Evolutionary conservation across 2,797 vertebrate genomes (phyloP).

Genomic region (Lycodopsis pacificus): DNA sequence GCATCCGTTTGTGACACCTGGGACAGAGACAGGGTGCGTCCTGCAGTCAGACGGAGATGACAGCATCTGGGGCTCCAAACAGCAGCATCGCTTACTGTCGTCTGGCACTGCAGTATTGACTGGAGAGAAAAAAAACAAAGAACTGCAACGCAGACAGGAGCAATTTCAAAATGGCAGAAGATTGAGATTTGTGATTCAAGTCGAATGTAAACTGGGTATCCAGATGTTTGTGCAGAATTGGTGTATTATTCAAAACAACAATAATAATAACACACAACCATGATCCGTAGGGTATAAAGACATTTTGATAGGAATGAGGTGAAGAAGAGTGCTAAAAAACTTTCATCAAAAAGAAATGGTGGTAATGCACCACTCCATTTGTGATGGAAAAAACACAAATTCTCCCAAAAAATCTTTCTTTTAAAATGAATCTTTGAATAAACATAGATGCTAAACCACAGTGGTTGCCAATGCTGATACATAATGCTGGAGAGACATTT

Average conservation of each 20-base stretch:
- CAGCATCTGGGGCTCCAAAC: conserved; percentile 53
- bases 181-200: conserved; percentile 15
- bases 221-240: background rate
- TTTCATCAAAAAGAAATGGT: background rate
- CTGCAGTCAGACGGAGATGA: conserved; percentile 66
- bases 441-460: background rate
- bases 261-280: background rate
- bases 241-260: background rate
- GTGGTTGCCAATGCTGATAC: background rate
- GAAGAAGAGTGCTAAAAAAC: background rate
- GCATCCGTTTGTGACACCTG: conserved; percentile 58
- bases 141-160: conserved; percentile 18
- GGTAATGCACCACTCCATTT: background rate
- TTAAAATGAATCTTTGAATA: background rate
- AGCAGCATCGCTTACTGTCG: conserved; percentile 52
- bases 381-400: background rate
- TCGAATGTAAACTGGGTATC: background rate
- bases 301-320: background rate
- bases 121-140: conserved; percentile 2
- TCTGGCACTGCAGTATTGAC: conserved; percentile 42
- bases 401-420: background rate
- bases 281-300: background rate
- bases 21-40: conserved; percentile 61
- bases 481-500: background rate
- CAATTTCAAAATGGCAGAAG: conserved; percentile 28